Base-by-base conservation (phyloP, 2,888 invertebrate species). In the Tetragnatha montana region DNA sequence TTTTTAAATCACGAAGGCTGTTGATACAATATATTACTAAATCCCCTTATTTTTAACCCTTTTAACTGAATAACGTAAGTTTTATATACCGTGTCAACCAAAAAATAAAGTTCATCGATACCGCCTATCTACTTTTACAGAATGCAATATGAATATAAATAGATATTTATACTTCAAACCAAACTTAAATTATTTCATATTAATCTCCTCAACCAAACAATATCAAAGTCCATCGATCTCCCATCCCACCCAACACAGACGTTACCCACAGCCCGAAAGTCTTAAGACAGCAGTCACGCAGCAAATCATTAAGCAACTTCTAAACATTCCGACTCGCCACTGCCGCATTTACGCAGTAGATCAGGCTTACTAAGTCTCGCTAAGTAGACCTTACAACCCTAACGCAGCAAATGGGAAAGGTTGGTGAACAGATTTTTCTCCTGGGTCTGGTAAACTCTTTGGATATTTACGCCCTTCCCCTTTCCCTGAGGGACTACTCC, bases 351-450 rank as follows among this genome's bases (percentile, higher is more conserved):
- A 60, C 8, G 60, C 60, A 60, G 60, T 60, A 60, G 60, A 60
- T 60, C 60, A 60, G 60, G 60, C 60, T 60, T 60, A 60, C 60
- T 60, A 60, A 60, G 60, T 60, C 60, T 4, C 60, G 17, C 60
- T 60, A 60, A 60, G 60, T 60, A 60, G 60, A 60, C 60, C 60
- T 60, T 60, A 60, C 60, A 60, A 60, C 60, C 60, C 60, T 60
- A 60, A 60, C 60, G 60, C 17, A 60, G 60, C 60, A 60, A 60
- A 60, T 60, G 60, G 60, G 60, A 60, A 17, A 60, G 60, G 60
- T 60, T 60, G 60, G 60, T 60, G 60, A 8, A 60, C 60, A 60
- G 60, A 60, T 60, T 60, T 60, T 60, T 60, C 60, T 60, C 60
- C 17, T 60, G 60, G 60, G 60, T 60, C 60, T 60, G 60, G 60